These are phyloP conservation scores for Sipunculus nudus DNA, from an alignment of 2,888 invertebrate genomes.

Conservation along the genomic window DNA sequence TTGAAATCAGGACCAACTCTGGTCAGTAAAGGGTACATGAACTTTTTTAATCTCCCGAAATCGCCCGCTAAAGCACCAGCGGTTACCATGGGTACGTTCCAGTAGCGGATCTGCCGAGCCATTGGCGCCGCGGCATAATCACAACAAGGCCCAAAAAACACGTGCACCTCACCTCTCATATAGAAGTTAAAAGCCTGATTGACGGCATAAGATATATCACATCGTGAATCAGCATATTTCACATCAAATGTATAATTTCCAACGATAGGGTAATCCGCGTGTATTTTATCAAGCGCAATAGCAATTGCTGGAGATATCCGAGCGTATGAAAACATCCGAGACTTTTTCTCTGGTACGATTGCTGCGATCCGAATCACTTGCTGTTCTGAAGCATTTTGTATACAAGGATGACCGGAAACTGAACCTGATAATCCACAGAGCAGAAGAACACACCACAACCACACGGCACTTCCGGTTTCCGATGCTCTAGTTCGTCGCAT, in stretches of 20 bases:
- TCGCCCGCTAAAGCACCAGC: conserved; percentile 61
- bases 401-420: not conserved
- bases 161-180: conserved; percentile 40
- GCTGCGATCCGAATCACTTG: conserved; percentile 11
- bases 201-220: conserved; percentile 45
- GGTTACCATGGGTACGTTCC: conserved; percentile 91
- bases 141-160: conserved; percentile 61
- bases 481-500: too few species aligned
- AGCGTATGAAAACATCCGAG: conserved; percentile 43
- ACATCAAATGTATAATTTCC: conserved; percentile 10
- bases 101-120: conserved; percentile 83
- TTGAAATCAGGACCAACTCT: conserved; percentile 56
- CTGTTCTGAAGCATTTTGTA: not conserved
- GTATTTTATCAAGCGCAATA: conserved; percentile 42
- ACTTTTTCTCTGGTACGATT: conserved; percentile 10
- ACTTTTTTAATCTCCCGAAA: conserved; percentile 46
- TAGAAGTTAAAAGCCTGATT: conserved; percentile 53
- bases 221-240: conserved; percentile 49
- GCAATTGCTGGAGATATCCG: conserved; percentile 46
- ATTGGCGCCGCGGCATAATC: conserved; percentile 85
- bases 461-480: too few species aligned
- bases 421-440: not conserved
- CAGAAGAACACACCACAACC: too few species aligned
- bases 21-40: conserved; percentile 80
- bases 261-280: not conserved